A percentile compares a stretch with the other conserved stretches of the same genome.
Evolutionary conservation across 2,113 vertebrate species (phyloP).

Genomic region (Meleagris gallopavo): DNA sequence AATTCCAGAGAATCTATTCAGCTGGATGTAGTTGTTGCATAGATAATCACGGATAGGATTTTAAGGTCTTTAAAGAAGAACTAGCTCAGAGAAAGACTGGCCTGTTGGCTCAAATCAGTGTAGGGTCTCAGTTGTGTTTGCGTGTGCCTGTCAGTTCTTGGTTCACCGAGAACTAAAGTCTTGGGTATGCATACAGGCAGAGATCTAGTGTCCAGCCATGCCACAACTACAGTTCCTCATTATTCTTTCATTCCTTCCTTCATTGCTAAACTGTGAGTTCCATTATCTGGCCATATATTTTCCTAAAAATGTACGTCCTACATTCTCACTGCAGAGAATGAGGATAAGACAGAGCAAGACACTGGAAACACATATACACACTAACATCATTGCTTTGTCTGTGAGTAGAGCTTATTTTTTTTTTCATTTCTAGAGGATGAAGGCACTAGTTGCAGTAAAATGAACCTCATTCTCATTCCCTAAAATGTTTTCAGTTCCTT

Average conservation of each 20-base stretch:
- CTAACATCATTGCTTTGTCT: not conserved
- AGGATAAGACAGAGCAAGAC: not conserved
- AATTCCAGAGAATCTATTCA: not conserved
- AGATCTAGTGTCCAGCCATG: not conserved
- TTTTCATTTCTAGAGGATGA: not conserved
- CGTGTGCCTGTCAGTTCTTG: not conserved
- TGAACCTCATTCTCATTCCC: not conserved
- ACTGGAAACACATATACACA: not conserved
- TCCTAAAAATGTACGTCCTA: not conserved
- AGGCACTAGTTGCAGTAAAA: not conserved
- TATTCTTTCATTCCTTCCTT: not conserved
- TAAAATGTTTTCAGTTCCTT: not conserved
- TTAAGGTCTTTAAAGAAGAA: not conserved
- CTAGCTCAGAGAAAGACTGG: not conserved
- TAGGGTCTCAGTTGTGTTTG: not conserved
- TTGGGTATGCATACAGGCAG: not conserved
- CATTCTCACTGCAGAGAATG: not conserved
- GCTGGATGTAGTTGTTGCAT: not conserved
- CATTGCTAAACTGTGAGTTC: not conserved
- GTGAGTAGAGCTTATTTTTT: not conserved
- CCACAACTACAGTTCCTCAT: not conserved
- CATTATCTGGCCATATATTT: not conserved
- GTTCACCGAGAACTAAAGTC: not conserved
- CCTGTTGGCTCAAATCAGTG: not conserved
- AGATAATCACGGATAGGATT: not conserved